Conservation (phyloP, 2,797 vertebrate species). For the Oryzias sinensis region DNA sequence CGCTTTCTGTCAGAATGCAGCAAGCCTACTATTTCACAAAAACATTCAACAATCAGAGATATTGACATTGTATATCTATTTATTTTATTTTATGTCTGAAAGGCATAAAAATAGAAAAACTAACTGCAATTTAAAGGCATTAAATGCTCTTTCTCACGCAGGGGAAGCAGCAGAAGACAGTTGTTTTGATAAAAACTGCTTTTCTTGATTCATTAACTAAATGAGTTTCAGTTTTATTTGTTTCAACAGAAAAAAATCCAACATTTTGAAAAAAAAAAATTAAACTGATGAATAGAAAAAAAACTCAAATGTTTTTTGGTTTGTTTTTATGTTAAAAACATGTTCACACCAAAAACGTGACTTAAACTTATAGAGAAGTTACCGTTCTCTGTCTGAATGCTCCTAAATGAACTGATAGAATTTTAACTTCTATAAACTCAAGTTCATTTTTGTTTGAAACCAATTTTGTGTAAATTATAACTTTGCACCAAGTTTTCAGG, state of each 20-base stretch:
- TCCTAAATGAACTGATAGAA: not conserved
- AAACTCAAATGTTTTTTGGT: not conserved
- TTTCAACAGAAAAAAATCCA: too few relatives aligned
- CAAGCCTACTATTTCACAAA: slow-evolving; percentile 13
- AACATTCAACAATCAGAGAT: slow-evolving; percentile 17
- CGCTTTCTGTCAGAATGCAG: not conserved
- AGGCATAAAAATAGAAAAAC: too few relatives aligned
- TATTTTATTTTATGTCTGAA: slow-evolving; percentile 15
- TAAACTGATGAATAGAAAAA: not conserved
- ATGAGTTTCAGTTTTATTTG: too few relatives aligned
- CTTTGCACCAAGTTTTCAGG: not conserved
- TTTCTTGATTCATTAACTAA: too few relatives aligned
- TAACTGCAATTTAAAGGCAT: too few relatives aligned
- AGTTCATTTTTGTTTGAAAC: not conserved
- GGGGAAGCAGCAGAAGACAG: too few relatives aligned
- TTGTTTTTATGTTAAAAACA: too few relatives aligned
- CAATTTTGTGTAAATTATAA: not conserved
- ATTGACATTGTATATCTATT: slow-evolving; percentile 5
- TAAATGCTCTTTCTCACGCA: too few relatives aligned
- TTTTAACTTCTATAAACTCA: not conserved
- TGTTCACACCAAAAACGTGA: not conserved
- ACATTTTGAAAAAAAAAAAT: too few relatives aligned
- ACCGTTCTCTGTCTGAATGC: not conserved
- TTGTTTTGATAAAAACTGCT: too few relatives aligned
- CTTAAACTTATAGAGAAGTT: not conserved